Percentiles rank a stretch among this genome's conserved stretches.
These are phyloP conservation scores for Drosophila macrospina DNA, from an alignment of 2,888 invertebrate genomes.

Conservation along the genomic window DNA sequence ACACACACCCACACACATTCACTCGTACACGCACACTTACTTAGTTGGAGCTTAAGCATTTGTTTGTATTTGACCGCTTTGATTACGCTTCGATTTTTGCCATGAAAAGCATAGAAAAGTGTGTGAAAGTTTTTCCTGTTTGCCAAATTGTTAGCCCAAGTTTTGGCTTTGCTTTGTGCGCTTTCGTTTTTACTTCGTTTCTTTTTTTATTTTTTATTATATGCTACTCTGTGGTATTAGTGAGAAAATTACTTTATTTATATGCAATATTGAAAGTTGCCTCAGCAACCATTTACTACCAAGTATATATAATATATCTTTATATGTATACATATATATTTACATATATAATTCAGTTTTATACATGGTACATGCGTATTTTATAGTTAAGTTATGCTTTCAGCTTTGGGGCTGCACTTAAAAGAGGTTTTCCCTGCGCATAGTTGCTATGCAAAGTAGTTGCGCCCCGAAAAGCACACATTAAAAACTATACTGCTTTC, in stretches of 20 bases:
- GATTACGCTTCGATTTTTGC: slow-evolving; percentile 78
- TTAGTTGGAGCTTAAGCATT: slow-evolving; percentile 69
- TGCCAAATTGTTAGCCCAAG: slow-evolving; percentile 43
- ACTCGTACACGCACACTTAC: slow-evolving; percentile 32
- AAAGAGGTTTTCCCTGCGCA: slow-evolving; percentile 2
- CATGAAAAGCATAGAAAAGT: slow-evolving; percentile 47
- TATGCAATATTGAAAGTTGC: slow-evolving; percentile 68
- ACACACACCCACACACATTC: slow-evolving; percentile 14
- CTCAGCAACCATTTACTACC: slow-evolving; percentile 45
- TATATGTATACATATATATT: neutral
- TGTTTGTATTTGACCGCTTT: slow-evolving; percentile 75
- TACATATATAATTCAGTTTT: neutral
- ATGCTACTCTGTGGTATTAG: slow-evolving; percentile 48
- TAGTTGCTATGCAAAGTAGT: slow-evolving; percentile 32
- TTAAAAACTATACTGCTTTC: slow-evolving; percentile 3
- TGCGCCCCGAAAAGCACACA: slow-evolving; percentile 3
- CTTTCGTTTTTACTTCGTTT: slow-evolving; percentile 4
- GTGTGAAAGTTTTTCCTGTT: slow-evolving; percentile 60
- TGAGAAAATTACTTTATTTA: slow-evolving; percentile 75
- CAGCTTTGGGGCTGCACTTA: slow-evolving; percentile 3
- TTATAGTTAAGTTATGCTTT: slow-evolving; percentile 33
- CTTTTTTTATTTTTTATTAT: slow-evolving; percentile 1
- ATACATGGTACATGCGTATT: slow-evolving; percentile 11
- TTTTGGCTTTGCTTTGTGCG: slow-evolving; percentile 50
- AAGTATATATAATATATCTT: slow-evolving; percentile 1